These are phyloP conservation scores for Oostethus manadensis DNA, from an alignment of 2,113 vertebrate genomes.

Conservation along the genomic window DNA sequence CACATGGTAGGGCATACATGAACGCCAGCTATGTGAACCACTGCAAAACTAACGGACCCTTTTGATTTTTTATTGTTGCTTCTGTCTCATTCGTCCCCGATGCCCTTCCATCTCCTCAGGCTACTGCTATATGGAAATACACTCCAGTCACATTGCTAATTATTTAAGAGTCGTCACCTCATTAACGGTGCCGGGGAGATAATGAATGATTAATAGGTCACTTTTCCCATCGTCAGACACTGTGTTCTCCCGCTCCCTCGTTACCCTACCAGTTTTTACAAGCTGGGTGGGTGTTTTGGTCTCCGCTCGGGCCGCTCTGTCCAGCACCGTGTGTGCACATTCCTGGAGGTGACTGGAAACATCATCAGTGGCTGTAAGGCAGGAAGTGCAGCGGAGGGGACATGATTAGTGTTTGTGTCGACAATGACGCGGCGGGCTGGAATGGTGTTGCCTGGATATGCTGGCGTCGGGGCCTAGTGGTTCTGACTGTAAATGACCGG, in stretches of 20 bases:
- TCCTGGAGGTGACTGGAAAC: constrained; percentile 46
- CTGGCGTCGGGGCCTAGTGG: constrained; percentile 29
- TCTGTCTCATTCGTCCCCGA: constrained; percentile 48
- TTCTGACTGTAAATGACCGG: constrained; percentile 46
- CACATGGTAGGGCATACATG: background rate
- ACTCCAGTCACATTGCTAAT: constrained; percentile 70
- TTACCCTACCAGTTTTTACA: constrained; percentile 45
- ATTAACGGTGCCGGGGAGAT: constrained; percentile 67
- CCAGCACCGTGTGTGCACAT: constrained; percentile 8
- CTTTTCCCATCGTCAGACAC: constrained; percentile 44
- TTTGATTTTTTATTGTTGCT: constrained; percentile 6
- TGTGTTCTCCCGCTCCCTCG: constrained; percentile 34
- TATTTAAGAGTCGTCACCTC: constrained; percentile 74
- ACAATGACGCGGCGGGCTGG: constrained; percentile 51
- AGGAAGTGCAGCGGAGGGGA: constrained; percentile 58
- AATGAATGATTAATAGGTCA: constrained; percentile 76
- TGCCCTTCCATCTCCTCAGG: constrained; percentile 59
- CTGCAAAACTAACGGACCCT: background rate
- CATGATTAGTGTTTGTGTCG: constrained; percentile 59
- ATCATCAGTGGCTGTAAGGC: constrained; percentile 43
- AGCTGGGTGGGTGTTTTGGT: constrained; percentile 34
- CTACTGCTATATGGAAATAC: constrained; percentile 67
- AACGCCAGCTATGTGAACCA: background rate
- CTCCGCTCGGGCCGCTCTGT: constrained; percentile 28
- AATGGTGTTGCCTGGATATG: constrained; percentile 45